Conservation (phyloP, 2,797 vertebrate genomes). For the Cyprinodon diabolis region DNA sequence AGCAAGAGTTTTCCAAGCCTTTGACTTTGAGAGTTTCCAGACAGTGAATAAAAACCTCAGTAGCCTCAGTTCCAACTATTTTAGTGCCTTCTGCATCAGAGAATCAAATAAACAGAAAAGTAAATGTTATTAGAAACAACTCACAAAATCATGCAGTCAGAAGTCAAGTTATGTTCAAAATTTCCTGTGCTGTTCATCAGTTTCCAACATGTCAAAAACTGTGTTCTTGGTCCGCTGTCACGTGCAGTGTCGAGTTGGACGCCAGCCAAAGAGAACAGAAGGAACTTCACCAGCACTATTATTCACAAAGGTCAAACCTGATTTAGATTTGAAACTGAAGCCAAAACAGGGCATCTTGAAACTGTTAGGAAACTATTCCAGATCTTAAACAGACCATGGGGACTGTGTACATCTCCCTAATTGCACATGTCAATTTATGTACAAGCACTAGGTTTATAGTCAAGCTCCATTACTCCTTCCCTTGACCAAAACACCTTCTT, state of each 20-base stretch:
- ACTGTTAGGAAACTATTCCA: conserved; percentile 79
- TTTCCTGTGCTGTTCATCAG: conserved; percentile 47
- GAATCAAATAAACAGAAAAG: conserved; percentile 72
- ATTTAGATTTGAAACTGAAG: conserved; percentile 72
- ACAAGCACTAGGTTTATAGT: conserved; percentile 72
- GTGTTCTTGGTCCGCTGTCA: conserved; percentile 43
- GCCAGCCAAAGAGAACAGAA: conserved; percentile 61
- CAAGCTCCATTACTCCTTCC: conserved; percentile 60
- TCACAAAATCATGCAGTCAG: conserved; percentile 49
- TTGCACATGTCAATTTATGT: conserved; percentile 80
- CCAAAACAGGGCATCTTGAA: conserved; percentile 80
- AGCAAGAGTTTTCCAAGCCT: conserved; percentile 22
- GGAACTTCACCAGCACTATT: conserved; percentile 65
- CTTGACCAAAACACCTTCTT: conserved; percentile 7
- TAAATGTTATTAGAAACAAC: conserved; percentile 62
- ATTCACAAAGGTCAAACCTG: conserved; percentile 74
- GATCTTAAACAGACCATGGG: conserved; percentile 77
- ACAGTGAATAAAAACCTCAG: conserved; percentile 36
- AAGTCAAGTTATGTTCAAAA: conserved; percentile 50
- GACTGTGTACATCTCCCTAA: conserved; percentile 79
- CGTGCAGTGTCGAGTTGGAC: conserved; percentile 49
- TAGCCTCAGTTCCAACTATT: conserved; percentile 49
- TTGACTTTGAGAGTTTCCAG: conserved; percentile 61
- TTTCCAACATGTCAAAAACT: conserved; percentile 45
- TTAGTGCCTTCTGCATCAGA: conserved; percentile 50